Base-by-base conservation (phyloP, 2,888 invertebrate genomes). In the Herminia tarsipennalis region DNA sequence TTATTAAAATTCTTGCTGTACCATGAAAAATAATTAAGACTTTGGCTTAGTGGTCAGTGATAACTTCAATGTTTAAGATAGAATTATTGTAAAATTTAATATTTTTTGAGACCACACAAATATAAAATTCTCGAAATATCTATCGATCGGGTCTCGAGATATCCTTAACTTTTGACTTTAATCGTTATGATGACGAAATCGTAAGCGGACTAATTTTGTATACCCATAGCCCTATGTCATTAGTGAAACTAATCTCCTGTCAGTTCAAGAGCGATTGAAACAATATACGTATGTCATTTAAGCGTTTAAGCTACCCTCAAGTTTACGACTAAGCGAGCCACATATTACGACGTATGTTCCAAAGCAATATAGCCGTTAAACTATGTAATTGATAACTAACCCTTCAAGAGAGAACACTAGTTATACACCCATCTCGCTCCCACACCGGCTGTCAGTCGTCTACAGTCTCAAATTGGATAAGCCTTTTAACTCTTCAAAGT, bases 401-500 rank as follows among this genome's bases (percentile, higher is more conserved):
- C 55, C 51, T 67, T 71, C 60, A 66, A 42, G 54, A 63, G 66
- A 55, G 60, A 59, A 50, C 51, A 52, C 41, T 39, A 20, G 17
- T 38, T 13, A 39, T 40, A 47, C 34, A 17, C 30, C 40, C 34
- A 10, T 64, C 64, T 66, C 58, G 6, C 58, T 71, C 45, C 33
- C 64, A 65, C 72, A 59, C 57, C 46, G 50, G 51, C 48, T 47
- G 52, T 50, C 48, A 39, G 32, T 24, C 20, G 12, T 17, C 10
- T 33, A 32, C 32, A 25, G 12, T 18, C 38, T 42, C 21, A 18
- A 29, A 37, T 33, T 25, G 2, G 10, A 34, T 41, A 41, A 48
- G 16, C 40, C 22, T 20, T 32, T 39, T 13, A 34, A 9, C 12
- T 14, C 28, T 16, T 8, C n/a, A 14, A 27, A 48, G n/a, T 21